Evolutionary conservation across 2,797 vertebrate genomes (phyloP), one percentile per base, ranked within the genome.

Genomic region (Gambelia wislizenii): DNA sequence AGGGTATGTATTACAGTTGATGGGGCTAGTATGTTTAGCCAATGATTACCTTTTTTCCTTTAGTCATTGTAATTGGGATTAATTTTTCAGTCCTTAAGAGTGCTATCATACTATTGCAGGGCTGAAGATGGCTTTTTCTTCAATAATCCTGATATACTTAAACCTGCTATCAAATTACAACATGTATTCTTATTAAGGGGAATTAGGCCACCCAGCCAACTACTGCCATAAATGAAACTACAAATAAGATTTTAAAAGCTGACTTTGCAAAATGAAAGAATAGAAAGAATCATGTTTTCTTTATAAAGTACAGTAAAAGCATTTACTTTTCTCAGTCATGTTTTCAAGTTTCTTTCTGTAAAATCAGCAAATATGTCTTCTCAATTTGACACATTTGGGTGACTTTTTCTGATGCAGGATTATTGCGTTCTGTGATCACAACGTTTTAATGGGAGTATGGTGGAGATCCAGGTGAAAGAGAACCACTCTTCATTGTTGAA

Each of bases 281-380:
- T 3, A 0, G 6, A 18, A n/a, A 25, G n/a, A 69, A 1, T 70
- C 22, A 1, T 0, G 2, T 39, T 16, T 22, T 49, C 22, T 25
- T 49, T 44, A 36, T 72, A 79, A 2, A 4, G 16, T 72, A 79
- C 2, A 4, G 16, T 33, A 1, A 56, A 70, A 52, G 1, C 52
- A 33, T 85, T 89, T 89, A 42, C 56, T 74, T 0, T 90, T 91
- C 89, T 84, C 18, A 61, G 70, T 92, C 61, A 33, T 52, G 3
- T n/a, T 82, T 82, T 89, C 88, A 82, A 6, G 0, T 84, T 2
- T 83, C 0, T 89, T 90, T 74, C 22, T 85, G 6, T 0, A 54
- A 5, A 77, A 42, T 3, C 16, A 86, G 54, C 56, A 6, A 2
- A 8, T 42, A 78, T 4, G 0, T 78, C 1, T 89, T 56, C 64